Base-by-base conservation (phyloP, 1,140 invertebrate species). In the Papilio xuthus region DNA sequence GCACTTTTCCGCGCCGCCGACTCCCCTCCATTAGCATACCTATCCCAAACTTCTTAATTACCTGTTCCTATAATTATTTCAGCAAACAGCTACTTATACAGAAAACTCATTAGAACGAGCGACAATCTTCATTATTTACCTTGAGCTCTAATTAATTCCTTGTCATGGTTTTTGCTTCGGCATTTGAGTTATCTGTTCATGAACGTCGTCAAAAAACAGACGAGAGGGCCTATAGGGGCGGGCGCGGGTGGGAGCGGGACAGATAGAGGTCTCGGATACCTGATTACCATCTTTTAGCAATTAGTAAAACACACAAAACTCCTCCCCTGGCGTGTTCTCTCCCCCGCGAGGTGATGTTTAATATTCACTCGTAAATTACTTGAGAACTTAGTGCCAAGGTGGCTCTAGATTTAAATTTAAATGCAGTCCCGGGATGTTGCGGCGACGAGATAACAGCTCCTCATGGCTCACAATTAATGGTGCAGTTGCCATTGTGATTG, bases 281-380 rank as follows among this genome's bases (percentile, higher is more conserved):
- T 90, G 93, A 94, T 94, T 94, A 94, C 88, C 93, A 94, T 94
- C 94, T 94, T 94, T 94, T 93, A 86, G 93, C 93, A 94, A 94
- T 94, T 94, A 94, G 94, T 94, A 94, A 93, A 94, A 93, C 93
- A 94, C 90, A 94, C 94, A 94, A 94, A 94, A 94, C 94, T 94
- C 94, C 94, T 92, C 93, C 93, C 92, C 86, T 87, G 84, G 88
- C 90, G 78, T 94, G 93, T 93, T 93, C 90, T 85, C 80, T 90
- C 91, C 91, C 91, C 93, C 91, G 92, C 91, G 93, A 93, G 90
- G 91, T 93, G 90, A 93, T 92, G 86, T 87, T 93, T 93, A 92
- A 91, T 93, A 93, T 92, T 92, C 90, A 81, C 80, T 88, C 87
- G 90, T 94, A 94, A 94, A 94, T 94, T 94, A 92, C 88, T 91